Percentiles rank a stretch among this genome's conserved stretches.
Conservation (phyloP, 1,140 invertebrate species). For the Brachionus plicatilis region DNA sequence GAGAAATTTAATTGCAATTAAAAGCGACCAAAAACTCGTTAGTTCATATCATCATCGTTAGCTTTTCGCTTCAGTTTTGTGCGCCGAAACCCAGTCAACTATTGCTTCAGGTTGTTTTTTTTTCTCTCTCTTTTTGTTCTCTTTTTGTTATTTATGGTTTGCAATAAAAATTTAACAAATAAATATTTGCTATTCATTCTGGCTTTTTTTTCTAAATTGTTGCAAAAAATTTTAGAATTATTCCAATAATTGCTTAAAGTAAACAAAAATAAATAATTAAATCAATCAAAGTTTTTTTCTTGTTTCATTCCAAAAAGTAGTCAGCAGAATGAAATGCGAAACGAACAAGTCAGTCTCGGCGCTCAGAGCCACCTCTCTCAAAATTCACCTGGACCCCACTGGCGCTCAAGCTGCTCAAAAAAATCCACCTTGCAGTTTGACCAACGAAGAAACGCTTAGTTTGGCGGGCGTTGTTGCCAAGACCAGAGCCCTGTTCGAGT, state of each 20-base stretch:
- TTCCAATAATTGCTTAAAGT: neutral
- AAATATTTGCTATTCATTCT: slow-evolving; percentile 22
- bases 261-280: slow-evolving; percentile 5
- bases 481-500: slow-evolving; percentile 18
- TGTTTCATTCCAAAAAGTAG: neutral
- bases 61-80: neutral
- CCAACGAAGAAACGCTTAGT: slow-evolving; percentile 11
- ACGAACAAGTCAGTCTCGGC: neutral
- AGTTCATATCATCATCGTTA: neutral
- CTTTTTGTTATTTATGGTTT: slow-evolving; percentile 12
- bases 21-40: neutral
- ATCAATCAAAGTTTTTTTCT: slow-evolving; percentile 28
- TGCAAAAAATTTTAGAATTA: neutral
- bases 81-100: neutral
- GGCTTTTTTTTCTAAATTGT: neutral
- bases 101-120: neutral
- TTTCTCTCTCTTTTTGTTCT: neutral
- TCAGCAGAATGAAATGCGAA: slow-evolving; percentile 1
- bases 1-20: neutral
- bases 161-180: slow-evolving; percentile 30
- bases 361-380: neutral
- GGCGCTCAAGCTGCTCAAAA: neutral
- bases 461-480: slow-evolving; percentile 22
- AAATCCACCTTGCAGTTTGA: neutral
- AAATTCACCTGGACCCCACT: neutral